A percentile compares a stretch with the other conserved stretches of the same genome.
Evolutionary conservation across 2,113 vertebrate genomes (phyloP).

Genomic region (Neofelis nebulosa): DNA sequence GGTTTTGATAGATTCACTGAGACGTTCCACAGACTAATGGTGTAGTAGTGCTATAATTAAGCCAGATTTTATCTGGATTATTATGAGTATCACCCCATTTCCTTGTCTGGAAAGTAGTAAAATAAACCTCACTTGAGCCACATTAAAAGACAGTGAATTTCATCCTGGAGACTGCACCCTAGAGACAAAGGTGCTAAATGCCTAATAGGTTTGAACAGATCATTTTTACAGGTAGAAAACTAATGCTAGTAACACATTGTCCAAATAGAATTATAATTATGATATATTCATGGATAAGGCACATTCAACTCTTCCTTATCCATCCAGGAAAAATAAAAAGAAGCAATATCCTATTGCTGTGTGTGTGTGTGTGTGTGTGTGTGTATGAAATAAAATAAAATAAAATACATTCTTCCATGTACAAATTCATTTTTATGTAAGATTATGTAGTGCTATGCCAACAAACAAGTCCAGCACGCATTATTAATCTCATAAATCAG

Average conservation of each 20-base stretch:
- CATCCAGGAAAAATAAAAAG: neutral
- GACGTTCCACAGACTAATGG: neutral
- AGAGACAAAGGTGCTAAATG: conserved; percentile 34
- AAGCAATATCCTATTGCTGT: neutral
- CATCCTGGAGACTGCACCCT: neutral
- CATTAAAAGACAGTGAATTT: neutral
- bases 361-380: neutral
- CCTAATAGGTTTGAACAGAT: conserved; percentile 19
- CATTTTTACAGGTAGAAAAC: conserved; percentile 2
- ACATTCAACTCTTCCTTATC: neutral
- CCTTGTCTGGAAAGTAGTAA: conserved; percentile 43
- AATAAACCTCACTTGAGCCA: conserved; percentile 1
- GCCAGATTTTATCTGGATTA: conserved; percentile 38
- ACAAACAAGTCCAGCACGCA: neutral
- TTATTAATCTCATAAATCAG: conserved; percentile 47
- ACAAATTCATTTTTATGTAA: neutral
- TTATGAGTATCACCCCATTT: neutral
- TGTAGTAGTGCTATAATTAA: neutral
- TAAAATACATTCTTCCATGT: neutral
- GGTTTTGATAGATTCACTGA: neutral
- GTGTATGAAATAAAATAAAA: neutral
- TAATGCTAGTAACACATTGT: neutral
- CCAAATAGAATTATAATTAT: conserved; percentile 41
- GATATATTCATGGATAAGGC: neutral
- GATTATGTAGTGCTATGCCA: neutral